phyloP scores from a whole-genome alignment of 2,113 vertebrate genomes.

The Steatornis caripensis region DNA sequence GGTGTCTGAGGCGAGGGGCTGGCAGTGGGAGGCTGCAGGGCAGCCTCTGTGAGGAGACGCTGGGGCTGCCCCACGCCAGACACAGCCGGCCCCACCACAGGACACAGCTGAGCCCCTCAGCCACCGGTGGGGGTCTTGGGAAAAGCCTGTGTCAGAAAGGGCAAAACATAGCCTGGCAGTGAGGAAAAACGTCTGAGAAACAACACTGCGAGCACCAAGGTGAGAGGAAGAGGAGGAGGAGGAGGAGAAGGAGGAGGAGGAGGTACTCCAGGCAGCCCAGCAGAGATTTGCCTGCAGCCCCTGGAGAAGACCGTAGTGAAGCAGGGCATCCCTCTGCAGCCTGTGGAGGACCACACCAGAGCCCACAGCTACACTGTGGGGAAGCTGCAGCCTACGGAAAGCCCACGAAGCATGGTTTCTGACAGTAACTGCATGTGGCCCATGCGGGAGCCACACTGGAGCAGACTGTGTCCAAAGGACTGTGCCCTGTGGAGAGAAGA shows the following conservation, averaged over 20 bases:
- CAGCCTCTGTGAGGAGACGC: background rate
- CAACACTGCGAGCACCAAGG: background rate
- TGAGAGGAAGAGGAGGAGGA: no score
- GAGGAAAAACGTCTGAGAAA: background rate
- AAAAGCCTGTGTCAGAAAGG: background rate
- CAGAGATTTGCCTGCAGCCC: background rate
- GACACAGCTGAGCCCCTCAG: background rate
- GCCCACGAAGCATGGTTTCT: background rate
- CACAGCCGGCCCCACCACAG: background rate
- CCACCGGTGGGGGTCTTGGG: fast-evolving
- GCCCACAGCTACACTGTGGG: background rate
- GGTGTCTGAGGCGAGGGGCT: no score
- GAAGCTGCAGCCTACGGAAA: background rate
- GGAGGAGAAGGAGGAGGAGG: no score
- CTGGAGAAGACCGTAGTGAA: background rate
- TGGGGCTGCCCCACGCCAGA: fast-evolving
- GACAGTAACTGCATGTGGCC: fast-evolving
- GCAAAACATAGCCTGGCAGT: background rate
- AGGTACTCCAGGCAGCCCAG: no score
- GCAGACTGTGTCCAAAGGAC: background rate
- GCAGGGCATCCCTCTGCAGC: fast-evolving
- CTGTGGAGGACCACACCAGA: background rate
- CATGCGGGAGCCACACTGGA: fast-evolving
- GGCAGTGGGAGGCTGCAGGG: background rate
- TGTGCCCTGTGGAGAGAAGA: fast-evolving